Base-by-base conservation (phyloP, 2,888 invertebrate species). In the Heliconius hortense region DNA sequence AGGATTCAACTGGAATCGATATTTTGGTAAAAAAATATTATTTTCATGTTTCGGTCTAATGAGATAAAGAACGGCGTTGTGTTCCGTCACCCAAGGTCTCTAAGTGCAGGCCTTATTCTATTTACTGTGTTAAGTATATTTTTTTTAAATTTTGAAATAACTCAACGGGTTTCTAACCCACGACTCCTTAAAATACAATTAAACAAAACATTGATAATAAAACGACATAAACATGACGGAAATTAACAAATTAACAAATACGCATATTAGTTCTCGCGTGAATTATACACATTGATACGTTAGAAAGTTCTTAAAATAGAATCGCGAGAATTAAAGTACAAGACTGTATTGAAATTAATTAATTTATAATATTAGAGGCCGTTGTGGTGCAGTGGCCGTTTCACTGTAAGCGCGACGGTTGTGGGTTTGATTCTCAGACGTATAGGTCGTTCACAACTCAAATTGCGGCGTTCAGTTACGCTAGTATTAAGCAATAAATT, bases 271-370 rank as follows among this genome's bases (percentile, higher is more conserved):
- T 35, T 69, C 21, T 69, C 69, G 69, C 56, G 69, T 56, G 69
- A 56, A 69, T 69, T 56, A 31, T 56, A 56, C 31, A 24, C 35
- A 56, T 69, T 69, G 56, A 35, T 69, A 56, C 31, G 56, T 35
- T 56, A 69, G 69, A 69, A 69, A 69, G 69, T 56, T 15, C 35
- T 56, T 35, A 69, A 69, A 28, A 69, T 69, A 24, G 31, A 56
- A 35, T 69, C 35, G 56, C 56, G 31, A 53, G 56, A 35, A 15
- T 15, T 31, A 11, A 56, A 56, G 24, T 15, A 56, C 31, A 35
- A 2, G 56, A 56, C 7, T 43, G 39, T 24, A 35, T n/a, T 35
- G 4, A 64, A 64, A n/a, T 21, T 31, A 67, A 28, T 48, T 67
- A 28, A 67, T 35, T 56, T 15, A 31, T 56, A 35, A 35, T 31